Evolutionary conservation across 1,140 invertebrate genomes (phyloP).

Genomic region (Psix sp.): DNA sequence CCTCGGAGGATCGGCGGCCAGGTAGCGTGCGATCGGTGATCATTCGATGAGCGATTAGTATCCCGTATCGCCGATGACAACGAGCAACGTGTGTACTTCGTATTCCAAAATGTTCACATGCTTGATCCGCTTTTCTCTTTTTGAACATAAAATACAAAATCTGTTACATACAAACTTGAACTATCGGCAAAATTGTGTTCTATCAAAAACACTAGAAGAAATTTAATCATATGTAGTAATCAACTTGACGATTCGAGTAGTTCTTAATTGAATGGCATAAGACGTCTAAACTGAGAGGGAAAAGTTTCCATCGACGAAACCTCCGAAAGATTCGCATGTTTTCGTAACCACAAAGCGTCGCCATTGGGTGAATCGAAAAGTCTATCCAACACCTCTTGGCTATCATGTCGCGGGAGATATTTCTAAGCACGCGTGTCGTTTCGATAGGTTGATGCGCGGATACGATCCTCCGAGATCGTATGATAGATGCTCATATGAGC

Average conservation of each 20-base stretch:
- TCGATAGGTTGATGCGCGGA: conserved; percentile 43
- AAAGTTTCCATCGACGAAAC: conserved; percentile 11
- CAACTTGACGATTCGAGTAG: too few relatives aligned
- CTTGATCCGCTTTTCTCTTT: not conserved
- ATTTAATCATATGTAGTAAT: too few relatives aligned
- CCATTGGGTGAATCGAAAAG: conserved; percentile 16
- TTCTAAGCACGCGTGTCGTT: conserved; percentile 49
- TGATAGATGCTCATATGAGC: conserved; percentile 53
- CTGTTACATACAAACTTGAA: too few relatives aligned
- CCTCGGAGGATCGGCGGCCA: conserved; percentile 55
- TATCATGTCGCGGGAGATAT: conserved; percentile 33
- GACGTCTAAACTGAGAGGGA: too few relatives aligned
- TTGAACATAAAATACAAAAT: not conserved
- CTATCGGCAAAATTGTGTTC: too few relatives aligned
- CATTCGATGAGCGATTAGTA: conserved; percentile 74
- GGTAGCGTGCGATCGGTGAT: conserved; percentile 65
- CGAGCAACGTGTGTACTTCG: conserved; percentile 52
- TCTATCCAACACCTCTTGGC: conserved; percentile 34
- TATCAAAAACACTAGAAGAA: too few relatives aligned
- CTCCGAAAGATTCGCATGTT: not conserved
- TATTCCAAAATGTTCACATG: conserved; percentile 15
- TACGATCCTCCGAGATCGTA: conserved; percentile 49
- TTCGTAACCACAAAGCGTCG: too few relatives aligned
- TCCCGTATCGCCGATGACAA: conserved; percentile 69
- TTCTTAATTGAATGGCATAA: too few relatives aligned